Evolutionary conservation across 2,888 invertebrate genomes (phyloP).

Genomic region (Morpho achilles): DNA sequence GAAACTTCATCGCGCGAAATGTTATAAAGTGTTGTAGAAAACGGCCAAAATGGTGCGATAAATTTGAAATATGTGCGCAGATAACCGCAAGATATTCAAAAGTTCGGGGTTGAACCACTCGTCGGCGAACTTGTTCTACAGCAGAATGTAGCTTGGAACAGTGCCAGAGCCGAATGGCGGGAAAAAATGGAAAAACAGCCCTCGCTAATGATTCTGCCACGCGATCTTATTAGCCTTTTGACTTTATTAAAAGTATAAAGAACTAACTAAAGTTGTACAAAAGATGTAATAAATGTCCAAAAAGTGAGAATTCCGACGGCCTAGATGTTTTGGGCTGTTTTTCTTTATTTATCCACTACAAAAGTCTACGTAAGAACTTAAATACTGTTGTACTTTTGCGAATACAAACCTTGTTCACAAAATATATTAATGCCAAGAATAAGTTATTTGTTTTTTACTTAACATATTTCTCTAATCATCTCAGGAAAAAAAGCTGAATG

Average conservation of each 20-base stretch:
- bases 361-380: too few species aligned
- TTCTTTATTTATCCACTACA: too few species aligned
- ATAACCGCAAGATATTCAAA: conserved; percentile 22
- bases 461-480: too few species aligned
- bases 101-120: conserved; percentile 22
- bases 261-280: too few species aligned
- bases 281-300: too few species aligned
- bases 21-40: conserved; percentile 9
- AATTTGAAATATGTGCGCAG: conserved; percentile 19
- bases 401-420: too few species aligned
- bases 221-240: conserved; percentile 24
- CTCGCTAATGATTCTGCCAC: conserved; percentile 25
- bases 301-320: too few species aligned
- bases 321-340: too few species aligned
- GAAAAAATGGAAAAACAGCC: conserved; percentile 21
- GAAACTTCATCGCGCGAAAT: neutral
- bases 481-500: too few species aligned
- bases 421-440: too few species aligned
- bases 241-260: conserved; percentile 6
- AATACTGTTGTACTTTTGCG: too few species aligned
- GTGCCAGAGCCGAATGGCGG: conserved; percentile 13
- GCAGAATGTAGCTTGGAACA: conserved; percentile 13
- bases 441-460: too few species aligned
- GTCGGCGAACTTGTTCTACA: conserved; percentile 7
- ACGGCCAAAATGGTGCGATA: conserved; percentile 19